Conservation (phyloP, 2,113 vertebrate genomes). For the Pachyramphus minor region DNA sequence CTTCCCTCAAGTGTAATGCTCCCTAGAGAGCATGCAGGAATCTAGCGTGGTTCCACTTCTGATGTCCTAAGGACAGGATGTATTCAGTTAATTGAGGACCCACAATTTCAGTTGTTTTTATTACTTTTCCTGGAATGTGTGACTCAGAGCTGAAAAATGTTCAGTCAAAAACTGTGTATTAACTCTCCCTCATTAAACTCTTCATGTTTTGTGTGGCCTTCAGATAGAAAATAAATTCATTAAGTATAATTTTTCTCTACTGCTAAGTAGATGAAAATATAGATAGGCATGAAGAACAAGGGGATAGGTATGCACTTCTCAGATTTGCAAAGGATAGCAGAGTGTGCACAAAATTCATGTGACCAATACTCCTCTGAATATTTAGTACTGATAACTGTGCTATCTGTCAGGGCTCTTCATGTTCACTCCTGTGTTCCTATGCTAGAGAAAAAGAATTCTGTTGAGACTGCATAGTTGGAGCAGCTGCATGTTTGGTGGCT, state of each 20-base stretch:
- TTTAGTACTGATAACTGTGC: neutral
- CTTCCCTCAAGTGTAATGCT: neutral
- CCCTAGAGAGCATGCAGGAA: neutral
- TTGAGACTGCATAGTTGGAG: neutral
- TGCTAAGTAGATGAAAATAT: neutral
- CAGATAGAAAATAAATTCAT: neutral
- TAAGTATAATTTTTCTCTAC: neutral
- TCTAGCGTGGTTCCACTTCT: neutral
- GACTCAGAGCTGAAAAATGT: constrained; percentile 1
- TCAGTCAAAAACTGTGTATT: neutral
- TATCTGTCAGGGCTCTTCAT: neutral
- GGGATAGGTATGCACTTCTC: neutral
- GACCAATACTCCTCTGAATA: neutral
- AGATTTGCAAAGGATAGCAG: neutral
- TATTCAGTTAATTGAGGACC: neutral
- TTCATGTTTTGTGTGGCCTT: neutral
- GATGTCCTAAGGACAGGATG: neutral
- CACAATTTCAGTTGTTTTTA: neutral
- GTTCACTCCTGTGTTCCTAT: neutral
- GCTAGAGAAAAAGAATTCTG: neutral
- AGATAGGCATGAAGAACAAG: neutral
- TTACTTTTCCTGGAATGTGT: neutral
- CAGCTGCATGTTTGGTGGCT: neutral
- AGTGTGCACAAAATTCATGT: neutral
- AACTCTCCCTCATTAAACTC: neutral